Evolutionary conservation across 2,113 vertebrate genomes (phyloP).

Genomic region (Notarius quadriscutis): DNA sequence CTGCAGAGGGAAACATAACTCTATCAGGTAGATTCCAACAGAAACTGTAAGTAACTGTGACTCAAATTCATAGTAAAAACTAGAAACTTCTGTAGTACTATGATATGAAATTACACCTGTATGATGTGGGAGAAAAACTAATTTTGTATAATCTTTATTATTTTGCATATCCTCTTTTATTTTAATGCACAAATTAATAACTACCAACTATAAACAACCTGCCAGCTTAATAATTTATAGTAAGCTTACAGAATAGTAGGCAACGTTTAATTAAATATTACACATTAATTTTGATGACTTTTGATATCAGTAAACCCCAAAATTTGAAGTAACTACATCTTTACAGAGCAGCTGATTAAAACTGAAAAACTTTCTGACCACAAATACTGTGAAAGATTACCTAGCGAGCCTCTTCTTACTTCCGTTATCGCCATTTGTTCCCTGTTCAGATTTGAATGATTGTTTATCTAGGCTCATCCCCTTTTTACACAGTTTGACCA

Average conservation of each 20-base stretch:
- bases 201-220: neutral
- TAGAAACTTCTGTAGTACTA: neutral
- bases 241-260: neutral
- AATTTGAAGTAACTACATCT: neutral
- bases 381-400: neutral
- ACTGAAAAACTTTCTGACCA: neutral
- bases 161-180: neutral
- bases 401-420: neutral
- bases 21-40: neutral
- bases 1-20: constrained; percentile 15
- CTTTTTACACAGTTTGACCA: neutral
- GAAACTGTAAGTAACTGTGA: neutral
- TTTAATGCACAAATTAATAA: neutral
- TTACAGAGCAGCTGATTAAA: neutral
- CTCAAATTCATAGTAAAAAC: neutral
- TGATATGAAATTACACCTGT: neutral
- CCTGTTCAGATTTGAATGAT: neutral
- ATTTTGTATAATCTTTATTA: neutral
- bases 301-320: neutral
- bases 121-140: neutral
- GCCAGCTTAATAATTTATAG: neutral
- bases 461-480: neutral
- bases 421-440: neutral
- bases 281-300: neutral
- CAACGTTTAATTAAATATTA: neutral